A percentile compares a stretch with the other conserved stretches of the same genome.
phyloP scores from a whole-genome alignment of 2,888 invertebrate species.

The Tiphia femorata region DNA sequence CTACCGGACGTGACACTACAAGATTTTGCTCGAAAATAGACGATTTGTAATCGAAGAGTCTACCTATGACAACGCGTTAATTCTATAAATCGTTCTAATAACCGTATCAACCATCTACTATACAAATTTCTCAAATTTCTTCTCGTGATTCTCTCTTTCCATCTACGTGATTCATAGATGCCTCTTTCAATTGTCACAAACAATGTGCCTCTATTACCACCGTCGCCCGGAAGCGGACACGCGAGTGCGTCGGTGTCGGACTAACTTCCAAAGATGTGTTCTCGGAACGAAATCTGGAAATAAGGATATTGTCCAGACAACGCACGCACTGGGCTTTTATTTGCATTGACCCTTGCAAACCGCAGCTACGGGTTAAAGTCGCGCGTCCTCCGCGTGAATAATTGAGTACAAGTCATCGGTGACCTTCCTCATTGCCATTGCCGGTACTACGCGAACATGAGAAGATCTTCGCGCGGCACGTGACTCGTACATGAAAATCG shows the following conservation, averaged over 20 bases:
- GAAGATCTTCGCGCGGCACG: neutral
- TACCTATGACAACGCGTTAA: no score
- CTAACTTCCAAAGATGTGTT: slow-evolving; percentile 10
- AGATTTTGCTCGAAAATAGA: no score
- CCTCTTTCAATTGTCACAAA: no score
- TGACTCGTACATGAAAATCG: neutral
- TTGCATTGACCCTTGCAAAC: slow-evolving; percentile 32
- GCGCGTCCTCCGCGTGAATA: slow-evolving; percentile 10
- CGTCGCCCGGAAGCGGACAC: slow-evolving; percentile 3
- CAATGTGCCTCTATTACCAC: no score
- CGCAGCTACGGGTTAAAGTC: slow-evolving; percentile 24
- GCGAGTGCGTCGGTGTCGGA: no score
- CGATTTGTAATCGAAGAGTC: no score
- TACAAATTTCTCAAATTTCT: no score
- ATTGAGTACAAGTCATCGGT: slow-evolving; percentile 16
- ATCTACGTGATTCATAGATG: no score
- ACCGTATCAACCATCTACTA: no score
- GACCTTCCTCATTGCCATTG: slow-evolving; percentile 3
- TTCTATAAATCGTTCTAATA: no score
- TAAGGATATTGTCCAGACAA: slow-evolving; percentile 39
- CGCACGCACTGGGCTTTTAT: slow-evolving; percentile 11
- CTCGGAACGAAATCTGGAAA: slow-evolving; percentile 22
- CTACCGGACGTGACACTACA: no score
- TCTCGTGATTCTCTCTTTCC: no score
- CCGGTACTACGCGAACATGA: neutral